phyloP scores from a whole-genome alignment of 1,140 invertebrate species.

The Platyscapa corneri region DNA sequence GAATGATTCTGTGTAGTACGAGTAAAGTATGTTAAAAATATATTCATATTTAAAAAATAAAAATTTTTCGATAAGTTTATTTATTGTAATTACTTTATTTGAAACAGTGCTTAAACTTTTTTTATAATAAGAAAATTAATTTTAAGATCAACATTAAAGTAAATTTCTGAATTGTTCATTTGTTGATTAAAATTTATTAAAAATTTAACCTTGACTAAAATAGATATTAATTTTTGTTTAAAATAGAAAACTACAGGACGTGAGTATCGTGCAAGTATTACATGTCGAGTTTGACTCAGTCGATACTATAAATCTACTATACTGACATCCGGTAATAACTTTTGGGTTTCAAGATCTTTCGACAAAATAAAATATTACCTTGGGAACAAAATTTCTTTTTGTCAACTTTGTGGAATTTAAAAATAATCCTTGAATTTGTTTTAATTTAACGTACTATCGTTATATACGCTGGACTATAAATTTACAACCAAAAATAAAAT shows the following conservation, averaged over 20 bases:
- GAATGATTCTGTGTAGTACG: no score
- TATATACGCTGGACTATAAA: background rate
- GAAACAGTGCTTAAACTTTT: no score
- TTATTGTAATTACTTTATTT: no score
- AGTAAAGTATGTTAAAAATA: no score
- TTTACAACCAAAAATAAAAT: no score
- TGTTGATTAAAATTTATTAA: no score
- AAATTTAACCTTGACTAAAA: no score
- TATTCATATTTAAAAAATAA: no score
- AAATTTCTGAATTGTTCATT: no score
- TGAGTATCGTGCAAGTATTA: background rate
- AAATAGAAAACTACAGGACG: background rate
- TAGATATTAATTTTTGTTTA: background rate
- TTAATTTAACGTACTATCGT: background rate
- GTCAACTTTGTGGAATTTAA: background rate
- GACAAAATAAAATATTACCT: conserved; percentile 35
- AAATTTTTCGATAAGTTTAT: no score
- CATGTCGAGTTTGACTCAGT: conserved; percentile 36
- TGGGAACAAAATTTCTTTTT: conserved; percentile 26
- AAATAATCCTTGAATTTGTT: background rate
- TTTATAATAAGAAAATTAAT: no score
- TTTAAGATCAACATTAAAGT: no score
- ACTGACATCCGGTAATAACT: conserved; percentile 51
- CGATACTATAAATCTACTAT: conserved; percentile 51
- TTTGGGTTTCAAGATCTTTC: conserved; percentile 7